Percentiles rank a stretch among this genome's conserved stretches.
Conservation (phyloP, 2,888 invertebrate genomes). For the Priocnemis perturbator region DNA sequence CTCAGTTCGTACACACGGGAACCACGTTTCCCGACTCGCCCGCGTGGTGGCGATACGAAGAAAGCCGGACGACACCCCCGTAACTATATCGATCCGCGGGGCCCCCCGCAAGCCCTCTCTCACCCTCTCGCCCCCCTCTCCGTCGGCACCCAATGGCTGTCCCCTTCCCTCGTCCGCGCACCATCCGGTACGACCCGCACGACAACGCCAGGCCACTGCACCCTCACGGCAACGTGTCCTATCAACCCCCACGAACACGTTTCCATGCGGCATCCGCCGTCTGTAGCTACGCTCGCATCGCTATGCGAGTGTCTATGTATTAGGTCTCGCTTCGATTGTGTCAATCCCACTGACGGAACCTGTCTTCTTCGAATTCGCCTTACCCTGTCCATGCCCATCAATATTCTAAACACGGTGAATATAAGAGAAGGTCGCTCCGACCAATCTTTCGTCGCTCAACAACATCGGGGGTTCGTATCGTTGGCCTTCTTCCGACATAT, state of each 20-base stretch:
- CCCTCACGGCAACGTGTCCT: slow-evolving; percentile 64
- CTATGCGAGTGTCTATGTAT: no score
- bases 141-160: slow-evolving; percentile 1
- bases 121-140: slow-evolving; percentile 3
- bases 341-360: no score
- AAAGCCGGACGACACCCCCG: slow-evolving; percentile 64
- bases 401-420: no score
- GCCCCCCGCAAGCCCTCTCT: slow-evolving; percentile 25
- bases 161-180: slow-evolving; percentile 28
- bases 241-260: slow-evolving; percentile 37
- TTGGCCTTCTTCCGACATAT: no score
- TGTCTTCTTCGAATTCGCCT: no score
- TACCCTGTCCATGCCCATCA: no score
- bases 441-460: no score
- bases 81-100: slow-evolving; percentile 70
- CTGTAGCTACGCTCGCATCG: slow-evolving; percentile 5
- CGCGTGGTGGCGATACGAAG: slow-evolving; percentile 66
- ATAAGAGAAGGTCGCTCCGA: no score
- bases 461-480: no score
- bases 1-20: slow-evolving; percentile 45
- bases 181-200: slow-evolving; percentile 45
- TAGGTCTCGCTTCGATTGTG: no score
- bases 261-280: slow-evolving; percentile 18
- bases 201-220: slow-evolving; percentile 71
- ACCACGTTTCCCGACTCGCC: slow-evolving; percentile 53